These are phyloP conservation scores for Drosophila robusta DNA, from an alignment of 2,888 invertebrate genomes.

Conservation along the genomic window DNA sequence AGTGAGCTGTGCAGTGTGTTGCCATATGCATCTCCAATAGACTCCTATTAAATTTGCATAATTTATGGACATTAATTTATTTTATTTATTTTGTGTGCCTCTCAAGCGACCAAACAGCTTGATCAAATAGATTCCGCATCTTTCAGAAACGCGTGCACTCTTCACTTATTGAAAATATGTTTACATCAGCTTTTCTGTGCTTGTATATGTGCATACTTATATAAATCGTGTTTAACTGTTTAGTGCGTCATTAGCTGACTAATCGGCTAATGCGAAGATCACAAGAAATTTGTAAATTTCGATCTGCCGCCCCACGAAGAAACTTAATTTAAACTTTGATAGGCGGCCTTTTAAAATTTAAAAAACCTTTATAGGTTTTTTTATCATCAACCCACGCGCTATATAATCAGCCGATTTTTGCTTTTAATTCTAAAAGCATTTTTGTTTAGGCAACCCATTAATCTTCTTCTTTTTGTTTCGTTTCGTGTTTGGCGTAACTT, in stretches of 20 bases:
- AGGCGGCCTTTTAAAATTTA: slow-evolving; percentile 20
- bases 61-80: slow-evolving; percentile 46
- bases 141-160: slow-evolving; percentile 17
- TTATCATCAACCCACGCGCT: slow-evolving; percentile 26
- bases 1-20: too few relatives aligned
- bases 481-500: slow-evolving; percentile 27
- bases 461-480: slow-evolving; percentile 46
- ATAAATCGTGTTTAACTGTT: slow-evolving; percentile 7
- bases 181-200: neutral
- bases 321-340: slow-evolving; percentile 30
- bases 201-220: neutral
- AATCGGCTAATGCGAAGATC: slow-evolving; percentile 9
- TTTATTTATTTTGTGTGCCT: slow-evolving; percentile 26
- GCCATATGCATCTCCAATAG: too few relatives aligned
- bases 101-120: slow-evolving; percentile 29
- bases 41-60: slow-evolving; percentile 60
- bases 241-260: slow-evolving; percentile 25
- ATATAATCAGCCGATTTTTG: slow-evolving; percentile 27
- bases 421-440: slow-evolving; percentile 61
- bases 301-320: slow-evolving; percentile 14
- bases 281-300: slow-evolving; percentile 7
- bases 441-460: slow-evolving; percentile 54
- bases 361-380: too few relatives aligned
- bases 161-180: neutral
- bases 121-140: slow-evolving; percentile 40